A percentile compares a stretch with the other conserved stretches of the same genome.
Evolutionary conservation across 2,888 invertebrate genomes (phyloP).

Genomic region (Caenorhabditis parvicauda): DNA sequence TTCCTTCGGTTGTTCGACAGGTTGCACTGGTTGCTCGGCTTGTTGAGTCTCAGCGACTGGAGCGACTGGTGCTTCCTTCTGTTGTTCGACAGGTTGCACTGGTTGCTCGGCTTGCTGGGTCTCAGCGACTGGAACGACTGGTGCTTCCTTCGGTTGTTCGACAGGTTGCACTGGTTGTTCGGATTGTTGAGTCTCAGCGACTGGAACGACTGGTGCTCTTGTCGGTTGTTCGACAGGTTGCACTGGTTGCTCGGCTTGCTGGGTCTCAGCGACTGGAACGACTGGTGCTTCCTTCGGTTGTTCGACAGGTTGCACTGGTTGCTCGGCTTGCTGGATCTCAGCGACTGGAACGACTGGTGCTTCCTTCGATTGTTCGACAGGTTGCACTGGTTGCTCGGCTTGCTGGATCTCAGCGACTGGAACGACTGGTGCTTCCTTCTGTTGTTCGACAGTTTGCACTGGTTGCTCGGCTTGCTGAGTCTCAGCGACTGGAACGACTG

Average conservation of each 20-base stretch:
- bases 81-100: conserved; percentile 3
- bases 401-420: neutral
- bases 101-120: conserved; percentile 1
- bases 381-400: conserved; percentile 1
- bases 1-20: conserved; percentile 4
- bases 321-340: conserved; percentile 2
- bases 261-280: neutral
- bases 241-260: conserved; percentile 6
- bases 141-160: conserved; percentile 1
- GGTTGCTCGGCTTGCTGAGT: neutral
- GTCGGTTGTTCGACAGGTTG: neutral
- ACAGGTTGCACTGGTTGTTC: conserved; percentile 7
- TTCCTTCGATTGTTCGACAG: conserved; percentile 1
- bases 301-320: neutral
- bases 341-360: conserved; percentile 1
- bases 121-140: conserved; percentile 12
- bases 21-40: neutral
- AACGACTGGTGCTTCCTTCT: neutral
- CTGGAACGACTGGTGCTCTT: conserved; percentile 1
- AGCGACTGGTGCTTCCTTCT: conserved; percentile 9
- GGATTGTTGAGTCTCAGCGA: conserved; percentile 5
- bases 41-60: conserved; percentile 4
- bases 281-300: conserved; percentile 1
- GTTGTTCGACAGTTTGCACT: neutral
- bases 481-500: neutral